A percentile compares a stretch with the other conserved stretches of the same genome.
phyloP scores from a whole-genome alignment of 1,140 invertebrate species.

The Drosophila guanche region DNA sequence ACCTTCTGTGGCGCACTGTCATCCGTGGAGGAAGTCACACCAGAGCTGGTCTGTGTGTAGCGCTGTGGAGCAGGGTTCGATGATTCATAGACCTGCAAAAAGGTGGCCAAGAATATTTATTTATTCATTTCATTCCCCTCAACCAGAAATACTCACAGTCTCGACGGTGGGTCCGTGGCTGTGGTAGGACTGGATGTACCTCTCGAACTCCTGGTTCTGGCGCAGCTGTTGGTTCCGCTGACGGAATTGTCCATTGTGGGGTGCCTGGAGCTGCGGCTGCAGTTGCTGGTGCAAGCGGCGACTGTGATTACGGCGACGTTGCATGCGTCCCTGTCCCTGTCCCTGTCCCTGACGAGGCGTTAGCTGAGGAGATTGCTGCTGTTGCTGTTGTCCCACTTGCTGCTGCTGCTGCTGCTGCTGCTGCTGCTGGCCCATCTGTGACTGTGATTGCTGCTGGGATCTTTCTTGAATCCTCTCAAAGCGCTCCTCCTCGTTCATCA shows the following conservation, averaged over 20 bases:
- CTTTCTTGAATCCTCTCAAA: constrained; percentile 62
- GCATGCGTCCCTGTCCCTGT: constrained; percentile 42
- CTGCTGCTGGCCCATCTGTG: constrained; percentile 5
- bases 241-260: constrained; percentile 66
- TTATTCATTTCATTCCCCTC: neutral
- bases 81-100: constrained; percentile 67
- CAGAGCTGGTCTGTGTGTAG: constrained; percentile 56
- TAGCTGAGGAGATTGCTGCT: constrained; percentile 28
- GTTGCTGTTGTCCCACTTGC: constrained; percentile 12
- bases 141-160: constrained; percentile 57
- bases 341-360: constrained; percentile 58
- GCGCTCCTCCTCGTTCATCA: constrained; percentile 37
- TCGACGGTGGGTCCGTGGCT: constrained; percentile 78
- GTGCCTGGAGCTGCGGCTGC: constrained; percentile 42
- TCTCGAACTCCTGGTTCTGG: constrained; percentile 79
- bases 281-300: constrained; percentile 50
- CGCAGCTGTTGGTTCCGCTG: constrained; percentile 70
- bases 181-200: constrained; percentile 79
- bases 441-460: constrained; percentile 28
- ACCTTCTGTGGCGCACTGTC: constrained; percentile 41
- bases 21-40: constrained; percentile 18
- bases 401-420: constrained; percentile 24
- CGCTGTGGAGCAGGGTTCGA: constrained; percentile 67
- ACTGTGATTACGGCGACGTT: constrained; percentile 54
- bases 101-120: neutral